Percentiles rank a stretch among this genome's conserved stretches.
Evolutionary conservation across 2,113 vertebrate genomes (phyloP).

Genomic region (Ornithorhynchus anatinus): DNA sequence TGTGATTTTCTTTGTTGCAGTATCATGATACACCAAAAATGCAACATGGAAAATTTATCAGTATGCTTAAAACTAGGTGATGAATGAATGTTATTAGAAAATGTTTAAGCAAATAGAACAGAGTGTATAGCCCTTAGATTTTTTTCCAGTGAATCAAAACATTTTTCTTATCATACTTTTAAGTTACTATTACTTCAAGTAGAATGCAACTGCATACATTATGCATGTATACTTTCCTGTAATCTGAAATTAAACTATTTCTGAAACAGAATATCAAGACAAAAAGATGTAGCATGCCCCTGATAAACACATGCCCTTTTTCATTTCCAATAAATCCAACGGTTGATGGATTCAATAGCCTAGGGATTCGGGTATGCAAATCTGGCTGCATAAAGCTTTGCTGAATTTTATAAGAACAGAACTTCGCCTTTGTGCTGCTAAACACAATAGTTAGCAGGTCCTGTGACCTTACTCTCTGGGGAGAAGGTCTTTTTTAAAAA

Average conservation of each 20-base stretch:
- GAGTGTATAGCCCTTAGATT: neutral
- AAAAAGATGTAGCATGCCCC: constrained; percentile 26
- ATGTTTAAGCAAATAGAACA: constrained; percentile 3
- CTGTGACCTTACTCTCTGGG: constrained; percentile 51
- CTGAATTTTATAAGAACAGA: constrained; percentile 62
- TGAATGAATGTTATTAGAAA: no score
- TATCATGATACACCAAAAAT: neutral
- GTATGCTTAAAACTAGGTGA: no score
- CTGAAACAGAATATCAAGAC: constrained; percentile 20
- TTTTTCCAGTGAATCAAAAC: neutral
- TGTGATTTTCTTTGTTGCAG: neutral
- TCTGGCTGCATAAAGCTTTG: constrained; percentile 48
- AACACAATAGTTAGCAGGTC: constrained; percentile 62
- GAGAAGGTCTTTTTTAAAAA: constrained; percentile 62
- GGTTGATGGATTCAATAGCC: constrained; percentile 55
- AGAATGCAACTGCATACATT: neutral
- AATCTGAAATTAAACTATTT: constrained; percentile 37
- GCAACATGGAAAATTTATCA: neutral
- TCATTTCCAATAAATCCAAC: constrained; percentile 64
- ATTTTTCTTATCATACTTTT: constrained; percentile 12
- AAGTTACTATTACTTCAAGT: neutral
- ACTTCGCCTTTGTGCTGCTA: constrained; percentile 54
- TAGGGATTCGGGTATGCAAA: constrained; percentile 64
- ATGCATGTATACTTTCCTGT: neutral
- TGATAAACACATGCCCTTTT: constrained; percentile 49